These are phyloP conservation scores for Eriocheir sinensis DNA, from an alignment of 1,140 invertebrate species.

Conservation along the genomic window DNA sequence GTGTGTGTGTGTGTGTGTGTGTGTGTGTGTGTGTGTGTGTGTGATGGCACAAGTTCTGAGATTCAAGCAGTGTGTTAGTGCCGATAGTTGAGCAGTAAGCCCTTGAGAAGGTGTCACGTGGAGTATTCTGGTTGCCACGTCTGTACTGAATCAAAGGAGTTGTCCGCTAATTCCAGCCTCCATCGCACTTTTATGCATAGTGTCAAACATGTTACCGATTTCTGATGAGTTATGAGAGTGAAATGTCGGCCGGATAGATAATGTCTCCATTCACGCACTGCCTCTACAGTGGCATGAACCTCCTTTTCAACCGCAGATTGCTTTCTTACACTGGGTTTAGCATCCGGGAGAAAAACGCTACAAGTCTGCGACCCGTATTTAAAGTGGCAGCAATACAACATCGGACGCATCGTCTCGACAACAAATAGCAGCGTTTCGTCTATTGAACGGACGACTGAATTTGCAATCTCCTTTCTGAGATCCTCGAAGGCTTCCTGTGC, in stretches of 20 bases:
- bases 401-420: neutral
- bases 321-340: neutral
- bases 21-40: too few relatives aligned
- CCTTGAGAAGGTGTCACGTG: neutral
- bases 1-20: too few relatives aligned
- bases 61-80: too few relatives aligned
- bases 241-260: constrained; percentile 27
- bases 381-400: neutral
- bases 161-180: constrained; percentile 33
- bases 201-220: constrained; percentile 39
- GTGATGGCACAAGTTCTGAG: too few relatives aligned
- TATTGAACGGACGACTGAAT: neutral
- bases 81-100: too few relatives aligned
- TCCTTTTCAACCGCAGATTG: neutral
- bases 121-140: neutral
- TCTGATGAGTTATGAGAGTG: constrained; percentile 34
- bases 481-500: neutral
- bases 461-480: neutral
- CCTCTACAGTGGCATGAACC: constrained; percentile 10
- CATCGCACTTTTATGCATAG: neutral
- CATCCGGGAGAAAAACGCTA: neutral
- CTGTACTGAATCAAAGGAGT: neutral
- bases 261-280: constrained; percentile 25
- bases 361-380: neutral
- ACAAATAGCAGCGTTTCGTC: neutral